Evolutionary conservation across 2,888 invertebrate species (phyloP).

Genomic region (Ophion obscuratus): DNA sequence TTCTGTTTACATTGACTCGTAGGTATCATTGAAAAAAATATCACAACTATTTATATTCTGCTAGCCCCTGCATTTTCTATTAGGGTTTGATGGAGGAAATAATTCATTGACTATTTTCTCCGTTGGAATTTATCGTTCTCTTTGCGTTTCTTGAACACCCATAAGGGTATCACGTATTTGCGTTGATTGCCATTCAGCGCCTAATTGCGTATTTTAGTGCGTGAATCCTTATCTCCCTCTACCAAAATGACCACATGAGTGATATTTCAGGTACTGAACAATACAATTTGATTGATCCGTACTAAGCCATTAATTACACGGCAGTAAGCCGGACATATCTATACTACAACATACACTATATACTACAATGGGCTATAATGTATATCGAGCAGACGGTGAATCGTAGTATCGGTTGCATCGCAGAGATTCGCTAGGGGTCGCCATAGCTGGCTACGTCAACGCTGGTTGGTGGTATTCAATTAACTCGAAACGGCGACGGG

Average conservation of each 20-base stretch:
- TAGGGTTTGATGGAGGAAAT: neutral
- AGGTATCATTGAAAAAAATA: neutral
- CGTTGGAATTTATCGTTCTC: neutral
- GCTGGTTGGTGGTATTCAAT: constrained; percentile 67
- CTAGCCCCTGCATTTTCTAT: neutral
- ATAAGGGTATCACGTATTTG: neutral
- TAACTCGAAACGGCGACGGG: constrained; percentile 70
- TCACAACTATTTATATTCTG: neutral
- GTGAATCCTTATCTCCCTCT: neutral
- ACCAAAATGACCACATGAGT: constrained; percentile 11
- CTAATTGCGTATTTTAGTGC: neutral
- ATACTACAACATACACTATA: neutral
- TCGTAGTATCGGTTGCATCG: constrained; percentile 40
- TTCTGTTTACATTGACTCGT: no score
- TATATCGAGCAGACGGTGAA: constrained; percentile 21
- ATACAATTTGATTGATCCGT: constrained; percentile 42
- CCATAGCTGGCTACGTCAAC: constrained; percentile 32
- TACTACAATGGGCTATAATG: constrained; percentile 2
- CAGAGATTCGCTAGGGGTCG: constrained; percentile 50
- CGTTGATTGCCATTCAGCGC: neutral
- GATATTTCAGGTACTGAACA: constrained; percentile 20
- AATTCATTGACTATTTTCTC: neutral
- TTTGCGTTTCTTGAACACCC: neutral
- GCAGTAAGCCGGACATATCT: constrained; percentile 28
- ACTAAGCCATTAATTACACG: constrained; percentile 42